Evolutionary conservation across 1,140 invertebrate genomes (phyloP).

Genomic region (Lethocerus indicus): DNA sequence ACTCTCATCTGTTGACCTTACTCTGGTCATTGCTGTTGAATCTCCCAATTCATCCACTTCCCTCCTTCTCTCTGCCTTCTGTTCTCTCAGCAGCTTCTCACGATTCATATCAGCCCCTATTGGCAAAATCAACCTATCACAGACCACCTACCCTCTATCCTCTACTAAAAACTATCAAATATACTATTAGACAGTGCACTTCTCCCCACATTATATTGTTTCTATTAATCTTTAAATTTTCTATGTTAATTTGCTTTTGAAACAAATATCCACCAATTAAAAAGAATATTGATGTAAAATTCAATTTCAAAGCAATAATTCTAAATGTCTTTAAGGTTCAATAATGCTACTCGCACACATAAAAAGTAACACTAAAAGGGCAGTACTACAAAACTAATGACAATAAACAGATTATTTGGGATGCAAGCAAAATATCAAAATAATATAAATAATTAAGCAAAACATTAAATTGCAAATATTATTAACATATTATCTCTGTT

Average conservation of each 20-base stretch:
- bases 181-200: background rate
- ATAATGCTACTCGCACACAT: too few relatives aligned
- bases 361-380: too few relatives aligned
- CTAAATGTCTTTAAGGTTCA: too few relatives aligned
- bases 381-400: too few relatives aligned
- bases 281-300: too few relatives aligned
- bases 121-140: background rate
- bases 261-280: background rate
- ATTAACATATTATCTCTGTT: too few relatives aligned
- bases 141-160: background rate
- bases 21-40: conserved; percentile 3
- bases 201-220: background rate
- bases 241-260: background rate
- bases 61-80: conserved; percentile 4
- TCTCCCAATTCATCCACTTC: background rate
- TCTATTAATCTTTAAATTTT: background rate
- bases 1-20: conserved; percentile 2
- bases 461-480: too few relatives aligned
- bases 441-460: too few relatives aligned
- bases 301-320: too few relatives aligned
- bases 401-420: too few relatives aligned
- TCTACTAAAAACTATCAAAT: background rate
- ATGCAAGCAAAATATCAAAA: too few relatives aligned
- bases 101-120: conserved; percentile 11
- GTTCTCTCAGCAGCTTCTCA: background rate